Evolutionary conservation across 2,113 vertebrate species (phyloP), one percentile per base, ranked within the genome.

Genomic region (Lagopus leucura): DNA sequence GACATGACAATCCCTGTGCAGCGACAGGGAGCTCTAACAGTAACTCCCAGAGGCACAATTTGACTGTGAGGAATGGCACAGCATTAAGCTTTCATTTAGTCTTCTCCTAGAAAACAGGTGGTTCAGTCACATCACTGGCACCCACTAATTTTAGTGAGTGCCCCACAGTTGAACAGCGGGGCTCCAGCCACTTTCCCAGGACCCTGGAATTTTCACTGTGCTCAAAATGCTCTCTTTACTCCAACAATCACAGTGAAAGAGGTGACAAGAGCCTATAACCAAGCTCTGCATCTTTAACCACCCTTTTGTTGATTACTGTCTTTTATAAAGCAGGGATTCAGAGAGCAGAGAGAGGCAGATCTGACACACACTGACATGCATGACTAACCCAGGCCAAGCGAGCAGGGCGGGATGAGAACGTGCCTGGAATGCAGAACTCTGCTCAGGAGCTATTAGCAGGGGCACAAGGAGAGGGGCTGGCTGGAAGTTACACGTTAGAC

Each of bases 311-410:
- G 80, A 92, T 88, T 54, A 66, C 58, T 58, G 85, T 42, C 82
- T 93, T 75, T 89, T 74, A 38, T 3, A 66, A 85, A 69, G 82
- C 52, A 72, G 13, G 69, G 69, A 86, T 75, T 91, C 50, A 34
- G 85, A 74, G 25, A 82, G 75, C 66, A 93, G 86, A 80, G 71
- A 69, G 82, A 92, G 84, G 87, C 83, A 88, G 91, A 79, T 90
- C 70, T 65, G 95, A 82, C 86, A 67, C 6, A 10, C 93, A 55
- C 38, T 32, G 94, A 96, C 90, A 94, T 1, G 64, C 95, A 82
- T 92, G 95, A 93, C 94, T 96, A 94, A 90, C 94, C 77, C 90
- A 80, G 91, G 80, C 10, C 24, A 42, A 94, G 90, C 86, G 19
- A 78, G 71, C 79, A 42, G 92, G 75, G 79, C 47, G 43, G 88